Base-by-base conservation (phyloP, 2,888 invertebrate species). In the Strigamia crassipes region DNA sequence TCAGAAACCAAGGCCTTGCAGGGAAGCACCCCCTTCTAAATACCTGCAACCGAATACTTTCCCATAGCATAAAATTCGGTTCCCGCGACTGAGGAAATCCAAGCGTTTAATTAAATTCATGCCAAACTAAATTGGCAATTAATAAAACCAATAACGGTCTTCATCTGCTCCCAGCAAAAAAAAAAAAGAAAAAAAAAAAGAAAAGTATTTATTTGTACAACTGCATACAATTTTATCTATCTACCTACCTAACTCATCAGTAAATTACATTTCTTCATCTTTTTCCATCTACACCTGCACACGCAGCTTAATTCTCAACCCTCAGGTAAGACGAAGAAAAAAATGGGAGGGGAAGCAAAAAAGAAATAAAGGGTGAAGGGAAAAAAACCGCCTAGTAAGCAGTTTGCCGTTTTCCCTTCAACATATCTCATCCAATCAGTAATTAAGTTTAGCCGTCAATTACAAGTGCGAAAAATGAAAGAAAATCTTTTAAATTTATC, bases 271-370 rank as follows among this genome's bases (percentile, higher is more conserved):
- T 73, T 27, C 31, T 73, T 31, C 73, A 73, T 73, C 31, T 73
- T 73, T 31, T 73, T 73, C 31, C 73, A 31, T 31, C 73, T 31
- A 27, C 73, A 73, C 73, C 73, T 73, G 73, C 73, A 73, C 73
- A 73, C 73, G n/a, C 73, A 73, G 73, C 73, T 73, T 31, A 73
- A 31, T 73, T 73, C 73, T 73, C 73, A 73, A 27, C 73, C 73
- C 73, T 73, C 3, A 73, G 73, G 73, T 73, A 27, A 73, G 73
- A 56, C 31, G 31, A 31, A 73, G 18, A n/a, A 27, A 73, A 73
- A 12, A 56, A 56, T n/a, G 10, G 56, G n/a, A 56, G 13, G 46
- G 15, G 46, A n/a, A 12, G 46, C 15, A 56, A 56, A 56, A 56
- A 56, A 56, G 56, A 56, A 56, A 56, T 56, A 56, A 56, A 56